These are phyloP conservation scores for Echinops telfairi DNA, from an alignment of 2,113 vertebrate genomes.

Conservation along the genomic window DNA sequence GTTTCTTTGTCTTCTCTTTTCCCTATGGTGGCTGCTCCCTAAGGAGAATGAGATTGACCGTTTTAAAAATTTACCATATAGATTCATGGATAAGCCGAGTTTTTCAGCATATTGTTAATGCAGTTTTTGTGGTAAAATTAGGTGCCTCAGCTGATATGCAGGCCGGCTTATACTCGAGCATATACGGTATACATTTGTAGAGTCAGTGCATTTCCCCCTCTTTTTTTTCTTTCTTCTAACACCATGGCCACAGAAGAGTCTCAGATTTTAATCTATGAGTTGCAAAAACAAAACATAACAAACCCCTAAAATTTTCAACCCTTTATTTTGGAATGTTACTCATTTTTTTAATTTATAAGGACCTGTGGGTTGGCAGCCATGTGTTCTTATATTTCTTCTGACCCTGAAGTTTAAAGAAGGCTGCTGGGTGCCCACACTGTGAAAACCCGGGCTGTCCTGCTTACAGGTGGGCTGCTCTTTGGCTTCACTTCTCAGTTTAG, in stretches of 20 bases:
- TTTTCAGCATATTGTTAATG: too few species aligned
- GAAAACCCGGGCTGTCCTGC: neutral
- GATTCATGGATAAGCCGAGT: too few species aligned
- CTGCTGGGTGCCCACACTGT: neutral
- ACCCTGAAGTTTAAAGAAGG: neutral
- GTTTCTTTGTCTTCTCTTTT: neutral
- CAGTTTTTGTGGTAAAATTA: too few species aligned
- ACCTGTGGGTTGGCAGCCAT: neutral
- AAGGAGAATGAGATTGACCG: slow-evolving; percentile 17
- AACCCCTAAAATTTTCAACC: neutral
- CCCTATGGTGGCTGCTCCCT: neutral
- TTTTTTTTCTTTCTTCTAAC: neutral
- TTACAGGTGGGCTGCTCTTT: neutral
- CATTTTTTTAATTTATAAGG: slow-evolving; percentile 13
- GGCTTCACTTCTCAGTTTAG: neutral
- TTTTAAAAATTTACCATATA: neutral
- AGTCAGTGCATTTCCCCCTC: neutral
- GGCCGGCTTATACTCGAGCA: too few species aligned
- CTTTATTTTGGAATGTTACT: neutral
- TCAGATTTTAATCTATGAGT: slow-evolving; percentile 26
- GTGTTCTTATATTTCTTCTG: neutral
- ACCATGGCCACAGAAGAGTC: neutral
- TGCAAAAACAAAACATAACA: neutral
- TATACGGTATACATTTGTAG: too few species aligned
- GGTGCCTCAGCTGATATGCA: too few species aligned